Evolutionary conservation across 2,797 vertebrate genomes (phyloP).

Genomic region (Propithecus deckenii): DNA sequence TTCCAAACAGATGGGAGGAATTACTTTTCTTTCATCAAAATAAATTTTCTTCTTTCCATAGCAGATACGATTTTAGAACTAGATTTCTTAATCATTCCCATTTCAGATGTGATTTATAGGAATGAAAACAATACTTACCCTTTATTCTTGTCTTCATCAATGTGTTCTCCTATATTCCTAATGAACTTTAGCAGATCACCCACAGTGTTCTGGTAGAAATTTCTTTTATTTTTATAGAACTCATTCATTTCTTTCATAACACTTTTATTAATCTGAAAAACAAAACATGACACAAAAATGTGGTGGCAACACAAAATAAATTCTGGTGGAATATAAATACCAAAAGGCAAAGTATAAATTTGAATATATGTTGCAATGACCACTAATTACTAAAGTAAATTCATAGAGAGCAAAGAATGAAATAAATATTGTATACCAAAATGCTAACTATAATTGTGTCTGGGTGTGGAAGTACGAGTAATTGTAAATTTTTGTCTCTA

Average conservation of each 20-base stretch:
- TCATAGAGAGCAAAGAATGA: not conserved
- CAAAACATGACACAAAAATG: not conserved
- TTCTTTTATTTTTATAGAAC: accelerated
- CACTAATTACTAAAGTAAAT: not conserved
- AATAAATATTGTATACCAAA: not conserved
- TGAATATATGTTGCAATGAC: not conserved
- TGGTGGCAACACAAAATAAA: slow-evolving; percentile 3
- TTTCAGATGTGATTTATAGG: not conserved
- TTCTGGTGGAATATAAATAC: not conserved
- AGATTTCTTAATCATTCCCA: not conserved
- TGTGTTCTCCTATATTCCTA: slow-evolving; percentile 84
- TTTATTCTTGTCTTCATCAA: not conserved
- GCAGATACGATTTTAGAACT: not conserved
- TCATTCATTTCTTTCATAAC: slow-evolving; percentile 43
- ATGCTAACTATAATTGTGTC: not conserved
- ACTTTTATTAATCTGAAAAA: slow-evolving; percentile 68
- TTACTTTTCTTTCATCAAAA: slow-evolving; percentile 14
- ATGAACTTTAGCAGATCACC: slow-evolving; percentile 80
- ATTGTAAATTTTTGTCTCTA: not conserved
- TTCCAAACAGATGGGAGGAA: not conserved
- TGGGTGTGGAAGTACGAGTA: not conserved
- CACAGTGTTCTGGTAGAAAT: not conserved
- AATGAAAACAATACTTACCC: slow-evolving; percentile 3
- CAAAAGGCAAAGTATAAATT: not conserved
- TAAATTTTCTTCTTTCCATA: not conserved